These are phyloP conservation scores for Cataglyphis rosenhaueri DNA, from an alignment of 2,888 invertebrate genomes.

Conservation along the genomic window DNA sequence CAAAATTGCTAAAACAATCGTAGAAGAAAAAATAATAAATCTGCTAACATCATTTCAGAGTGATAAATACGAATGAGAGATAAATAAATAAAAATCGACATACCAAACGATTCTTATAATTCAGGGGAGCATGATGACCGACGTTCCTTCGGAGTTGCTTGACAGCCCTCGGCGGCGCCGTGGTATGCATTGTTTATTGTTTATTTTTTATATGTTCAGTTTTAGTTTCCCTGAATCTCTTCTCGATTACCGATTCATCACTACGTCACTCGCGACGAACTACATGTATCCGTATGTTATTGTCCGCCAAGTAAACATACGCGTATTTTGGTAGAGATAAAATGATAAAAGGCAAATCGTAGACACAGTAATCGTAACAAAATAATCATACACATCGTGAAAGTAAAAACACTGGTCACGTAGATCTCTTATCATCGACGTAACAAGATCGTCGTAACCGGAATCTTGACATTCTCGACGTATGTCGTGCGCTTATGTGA, in stretches of 20 bases:
- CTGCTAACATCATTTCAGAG: background rate
- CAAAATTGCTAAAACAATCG: background rate
- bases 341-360: background rate
- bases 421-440: background rate
- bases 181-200: slow-evolving; percentile 71
- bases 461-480: background rate
- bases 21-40: background rate
- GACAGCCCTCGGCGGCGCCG: slow-evolving; percentile 69
- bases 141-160: slow-evolving; percentile 74
- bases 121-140: slow-evolving; percentile 52
- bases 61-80: background rate
- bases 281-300: background rate
- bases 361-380: background rate
- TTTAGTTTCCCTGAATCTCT: slow-evolving; percentile 26
- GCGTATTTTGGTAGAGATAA: background rate
- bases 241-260: slow-evolving; percentile 34
- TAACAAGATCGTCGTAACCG: no score
- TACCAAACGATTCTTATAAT: slow-evolving; percentile 71
- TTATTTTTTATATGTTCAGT: background rate
- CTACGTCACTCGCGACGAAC: background rate
- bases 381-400: background rate
- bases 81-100: slow-evolving; percentile 22
- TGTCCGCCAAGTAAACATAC: background rate
- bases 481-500: background rate
- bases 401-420: background rate